Percentiles rank a stretch among this genome's conserved stretches.
phyloP scores from a whole-genome alignment of 2,797 vertebrate species.

The Spea hammondii region DNA sequence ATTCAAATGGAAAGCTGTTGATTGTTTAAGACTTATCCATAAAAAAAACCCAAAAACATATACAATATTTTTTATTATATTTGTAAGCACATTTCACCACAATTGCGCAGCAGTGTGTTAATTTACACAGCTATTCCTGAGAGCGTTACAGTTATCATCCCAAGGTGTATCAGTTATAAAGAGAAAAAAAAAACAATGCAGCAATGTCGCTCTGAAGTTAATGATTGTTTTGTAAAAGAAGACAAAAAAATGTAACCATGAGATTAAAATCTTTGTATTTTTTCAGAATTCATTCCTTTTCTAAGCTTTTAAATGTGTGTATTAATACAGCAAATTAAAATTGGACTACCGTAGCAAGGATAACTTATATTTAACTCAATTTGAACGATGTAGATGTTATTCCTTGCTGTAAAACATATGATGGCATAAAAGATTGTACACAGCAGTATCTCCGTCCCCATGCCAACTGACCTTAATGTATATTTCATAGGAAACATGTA shows the following conservation, averaged over 20 bases:
- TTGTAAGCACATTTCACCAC: constrained; percentile 2
- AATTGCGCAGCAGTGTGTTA: neutral
- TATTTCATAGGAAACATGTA: no score
- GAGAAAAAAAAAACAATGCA: neutral
- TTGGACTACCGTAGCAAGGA: no score
- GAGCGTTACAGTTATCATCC: neutral
- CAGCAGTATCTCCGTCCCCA: no score
- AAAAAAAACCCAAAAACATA: neutral
- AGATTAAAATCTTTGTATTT: constrained; percentile 23
- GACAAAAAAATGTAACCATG: neutral
- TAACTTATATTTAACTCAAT: no score
- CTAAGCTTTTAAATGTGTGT: neutral
- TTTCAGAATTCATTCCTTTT: neutral
- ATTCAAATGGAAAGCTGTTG: neutral
- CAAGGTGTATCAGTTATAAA: neutral
- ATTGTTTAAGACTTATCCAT: neutral
- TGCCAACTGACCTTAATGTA: no score
- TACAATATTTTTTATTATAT: neutral
- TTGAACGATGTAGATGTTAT: no score
- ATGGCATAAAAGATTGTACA: no score
- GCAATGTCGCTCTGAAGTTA: neutral
- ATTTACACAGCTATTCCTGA: neutral
- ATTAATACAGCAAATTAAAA: neutral
- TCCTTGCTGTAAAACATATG: no score
- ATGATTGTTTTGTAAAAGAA: neutral